Percentiles rank a stretch among this genome's conserved stretches.
Evolutionary conservation across 2,888 invertebrate species (phyloP).

Genomic region (Laspeyria flexula): DNA sequence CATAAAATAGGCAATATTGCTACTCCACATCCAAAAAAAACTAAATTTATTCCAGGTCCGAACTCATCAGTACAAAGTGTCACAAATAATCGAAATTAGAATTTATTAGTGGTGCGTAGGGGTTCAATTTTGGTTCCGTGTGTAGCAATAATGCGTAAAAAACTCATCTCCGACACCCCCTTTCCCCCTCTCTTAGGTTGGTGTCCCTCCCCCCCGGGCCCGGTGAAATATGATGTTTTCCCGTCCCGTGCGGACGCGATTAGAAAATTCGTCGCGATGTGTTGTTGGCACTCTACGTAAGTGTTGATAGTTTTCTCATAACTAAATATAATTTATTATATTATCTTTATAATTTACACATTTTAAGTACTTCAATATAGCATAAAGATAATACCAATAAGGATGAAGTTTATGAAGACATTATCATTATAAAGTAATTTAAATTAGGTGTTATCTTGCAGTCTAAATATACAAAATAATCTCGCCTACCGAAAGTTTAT

Average conservation of each 20-base stretch:
- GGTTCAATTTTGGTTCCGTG: slow-evolving; percentile 76
- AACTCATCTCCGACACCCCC: slow-evolving; percentile 80
- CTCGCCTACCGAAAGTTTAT: too few relatives aligned
- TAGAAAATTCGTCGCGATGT: slow-evolving; percentile 81
- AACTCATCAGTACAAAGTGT: slow-evolving; percentile 52
- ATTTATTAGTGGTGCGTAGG: slow-evolving; percentile 76
- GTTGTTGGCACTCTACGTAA: slow-evolving; percentile 50
- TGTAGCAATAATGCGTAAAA: slow-evolving; percentile 85
- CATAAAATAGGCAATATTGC: too few relatives aligned
- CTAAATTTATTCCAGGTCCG: slow-evolving; percentile 35
- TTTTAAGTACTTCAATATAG: not conserved
- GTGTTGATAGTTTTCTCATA: slow-evolving; percentile 64
- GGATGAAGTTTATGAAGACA: too few relatives aligned
- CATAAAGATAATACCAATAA: too few relatives aligned
- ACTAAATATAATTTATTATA: slow-evolving; percentile 26
- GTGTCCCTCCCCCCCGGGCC: slow-evolving; percentile 55
- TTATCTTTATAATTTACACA: not conserved
- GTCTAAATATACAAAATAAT: too few relatives aligned
- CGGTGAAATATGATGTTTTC: slow-evolving; percentile 85
- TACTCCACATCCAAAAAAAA: slow-evolving; percentile 13
- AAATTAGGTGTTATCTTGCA: too few relatives aligned
- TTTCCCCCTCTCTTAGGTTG: slow-evolving; percentile 38
- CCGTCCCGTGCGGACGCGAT: slow-evolving; percentile 81
- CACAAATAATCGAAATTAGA: slow-evolving; percentile 79
- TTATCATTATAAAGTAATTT: too few relatives aligned